Evolutionary conservation across 2,888 invertebrate genomes (phyloP), one percentile per base, ranked within the genome.

Genomic region (Brachyopa scutellaris): DNA sequence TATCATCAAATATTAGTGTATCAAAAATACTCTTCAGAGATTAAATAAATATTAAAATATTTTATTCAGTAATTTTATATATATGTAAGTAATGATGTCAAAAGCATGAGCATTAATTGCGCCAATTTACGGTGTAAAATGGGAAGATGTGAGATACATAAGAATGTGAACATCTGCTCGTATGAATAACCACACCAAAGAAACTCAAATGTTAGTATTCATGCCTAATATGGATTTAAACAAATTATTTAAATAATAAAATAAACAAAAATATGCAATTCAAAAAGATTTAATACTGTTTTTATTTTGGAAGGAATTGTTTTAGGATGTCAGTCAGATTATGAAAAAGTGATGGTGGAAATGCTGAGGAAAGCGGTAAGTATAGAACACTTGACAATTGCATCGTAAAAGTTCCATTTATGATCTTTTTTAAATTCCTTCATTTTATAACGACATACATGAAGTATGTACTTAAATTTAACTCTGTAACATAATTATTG

Each of bases 161-260:
- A 29, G 6, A 26, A 74, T 57, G 15, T 40, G 9, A 33, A 40
- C 31, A 62, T 53, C 36, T 26, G n/a, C n/a, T n/a, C n/a, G n/a
- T n/a, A 53, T 45, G 40, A 53, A 36, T 74, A 69, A 51, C 62
- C 70, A 82, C 47, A 82, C 82, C 82, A 82, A 82, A 82, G 82
- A 82, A 82, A 72, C 70, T 82, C 77, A 82, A 66, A 70, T 47
- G 61, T 72, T 82, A 55, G 59, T 76, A 70, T 82, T 77, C 72
- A 72, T 72, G 66, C 29, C 11, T 66, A 31, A 31, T 61, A 66
- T 82, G 70, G 21, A 77, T 61, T 61, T 70, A n/a, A 76, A 64
- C 26, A 31, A 79, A 61, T 42, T 49, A 80, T 74, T 64, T 49
- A 80, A 70, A 45, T 64, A 70, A 64, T 59, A 74, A 59, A 80